These are phyloP conservation scores for Microplitis manilae DNA, from an alignment of 2,888 invertebrate species.

Conservation along the genomic window DNA sequence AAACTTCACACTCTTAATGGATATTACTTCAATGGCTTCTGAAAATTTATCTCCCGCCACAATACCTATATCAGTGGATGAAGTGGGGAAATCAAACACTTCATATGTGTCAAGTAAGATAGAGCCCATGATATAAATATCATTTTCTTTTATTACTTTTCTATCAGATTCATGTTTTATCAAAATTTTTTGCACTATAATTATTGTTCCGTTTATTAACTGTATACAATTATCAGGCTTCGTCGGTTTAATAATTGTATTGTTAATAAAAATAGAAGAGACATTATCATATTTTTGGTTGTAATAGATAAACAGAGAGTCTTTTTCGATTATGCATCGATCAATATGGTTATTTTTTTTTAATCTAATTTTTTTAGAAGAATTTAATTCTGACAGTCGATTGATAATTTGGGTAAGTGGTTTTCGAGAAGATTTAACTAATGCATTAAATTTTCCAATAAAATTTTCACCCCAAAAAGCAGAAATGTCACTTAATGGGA, in stretches of 20 bases:
- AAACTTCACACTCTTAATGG: neutral
- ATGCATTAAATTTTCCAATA: neutral
- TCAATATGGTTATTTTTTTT: neutral
- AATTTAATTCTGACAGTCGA: neutral
- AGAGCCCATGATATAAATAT: neutral
- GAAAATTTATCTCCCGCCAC: neutral
- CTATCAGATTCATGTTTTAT: neutral
- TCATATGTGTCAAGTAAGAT: neutral
- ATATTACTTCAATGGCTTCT: neutral
- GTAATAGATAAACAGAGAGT: neutral
- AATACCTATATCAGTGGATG: neutral
- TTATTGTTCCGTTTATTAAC: neutral
- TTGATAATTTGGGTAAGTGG: neutral
- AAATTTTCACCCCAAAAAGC: neutral
- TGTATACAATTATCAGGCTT: neutral
- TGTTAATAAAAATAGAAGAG: neutral
- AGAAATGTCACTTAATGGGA: neutral
- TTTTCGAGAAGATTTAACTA: neutral
- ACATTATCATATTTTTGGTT: neutral
- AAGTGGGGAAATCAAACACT: neutral
- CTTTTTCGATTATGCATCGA: neutral
- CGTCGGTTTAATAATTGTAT: neutral
- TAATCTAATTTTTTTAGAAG: neutral
- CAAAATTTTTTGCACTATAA: neutral
- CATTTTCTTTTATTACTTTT: neutral